Conservation (phyloP, 2,113 vertebrate species). For the Chelonoidis abingdonii region DNA sequence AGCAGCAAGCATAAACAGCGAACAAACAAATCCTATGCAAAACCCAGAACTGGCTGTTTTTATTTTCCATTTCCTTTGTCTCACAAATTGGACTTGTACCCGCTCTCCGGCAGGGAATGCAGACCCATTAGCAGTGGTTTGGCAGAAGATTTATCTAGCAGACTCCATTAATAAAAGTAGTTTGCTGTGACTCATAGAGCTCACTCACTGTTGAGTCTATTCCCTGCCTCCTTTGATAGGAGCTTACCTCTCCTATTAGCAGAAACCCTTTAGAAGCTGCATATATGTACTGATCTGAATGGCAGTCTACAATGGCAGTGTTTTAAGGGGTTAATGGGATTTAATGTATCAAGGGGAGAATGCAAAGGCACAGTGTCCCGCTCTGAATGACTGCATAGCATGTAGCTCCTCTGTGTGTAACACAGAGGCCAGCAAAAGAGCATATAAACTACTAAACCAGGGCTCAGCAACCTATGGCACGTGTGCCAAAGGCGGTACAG, state of each 20-base stretch:
- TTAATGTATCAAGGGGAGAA: not conserved
- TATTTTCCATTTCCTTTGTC: slow-evolving; percentile 52
- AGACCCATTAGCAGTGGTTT: not conserved
- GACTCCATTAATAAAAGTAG: not conserved
- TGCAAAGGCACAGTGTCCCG: rapidly evolving
- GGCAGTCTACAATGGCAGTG: not conserved
- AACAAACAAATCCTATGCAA: slow-evolving; percentile 59
- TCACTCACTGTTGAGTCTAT: not conserved
- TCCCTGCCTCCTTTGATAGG: not conserved
- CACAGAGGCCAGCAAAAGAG: not conserved
- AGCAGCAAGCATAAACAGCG: slow-evolving; percentile 56
- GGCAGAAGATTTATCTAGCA: not conserved
- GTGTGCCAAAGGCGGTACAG: no score
- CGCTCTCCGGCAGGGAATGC: not conserved
- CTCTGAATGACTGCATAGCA: not conserved
- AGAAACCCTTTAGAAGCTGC: not conserved
- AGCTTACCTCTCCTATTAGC: not conserved
- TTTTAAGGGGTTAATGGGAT: not conserved
- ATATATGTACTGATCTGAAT: rapidly evolving
- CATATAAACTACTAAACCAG: not conserved
- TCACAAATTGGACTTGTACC: slow-evolving; percentile 48
- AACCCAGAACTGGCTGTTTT: slow-evolving; percentile 53
- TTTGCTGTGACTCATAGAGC: not conserved
- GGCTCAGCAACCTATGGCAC: no score
- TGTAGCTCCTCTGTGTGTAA: not conserved